Evolutionary conservation across 53 echinoderm and acorn worm species (phyloP).

Genomic region (Crossaster papposus): DNA sequence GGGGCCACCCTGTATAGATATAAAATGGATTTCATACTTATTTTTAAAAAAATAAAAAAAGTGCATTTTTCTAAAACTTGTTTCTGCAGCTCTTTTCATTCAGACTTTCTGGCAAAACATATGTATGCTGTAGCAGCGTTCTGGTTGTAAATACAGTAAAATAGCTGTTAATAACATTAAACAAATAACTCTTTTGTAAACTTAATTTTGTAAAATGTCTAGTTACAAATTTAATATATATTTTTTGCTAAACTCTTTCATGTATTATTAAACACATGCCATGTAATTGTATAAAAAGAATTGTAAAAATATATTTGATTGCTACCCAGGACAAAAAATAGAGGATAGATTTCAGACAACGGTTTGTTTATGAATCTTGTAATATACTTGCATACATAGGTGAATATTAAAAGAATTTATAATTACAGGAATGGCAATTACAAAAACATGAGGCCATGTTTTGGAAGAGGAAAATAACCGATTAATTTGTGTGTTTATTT

Average conservation of each 20-base stretch:
- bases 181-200: neutral
- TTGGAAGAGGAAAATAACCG: neutral
- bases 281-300: neutral
- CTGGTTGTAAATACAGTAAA: constrained; percentile 37
- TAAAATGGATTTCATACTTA: no score
- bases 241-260: neutral
- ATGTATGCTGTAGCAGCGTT: constrained; percentile 58
- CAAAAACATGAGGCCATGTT: neutral
- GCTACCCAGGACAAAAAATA: neutral
- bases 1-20: no score
- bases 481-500: neutral
- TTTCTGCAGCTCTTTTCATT: constrained; percentile 19
- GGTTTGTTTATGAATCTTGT: neutral
- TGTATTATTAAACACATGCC: neutral
- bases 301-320: neutral
- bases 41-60: no score
- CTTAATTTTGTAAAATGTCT: constrained; percentile 1
- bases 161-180: constrained; percentile 9
- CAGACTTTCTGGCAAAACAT: constrained; percentile 27
- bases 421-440: neutral
- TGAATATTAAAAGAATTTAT: neutral
- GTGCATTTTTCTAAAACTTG: no score
- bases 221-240: constrained; percentile 15
- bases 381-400: neutral
- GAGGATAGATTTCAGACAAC: neutral